These are phyloP conservation scores for Clamator glandarius DNA, from an alignment of 2,797 vertebrate species.

Conservation along the genomic window DNA sequence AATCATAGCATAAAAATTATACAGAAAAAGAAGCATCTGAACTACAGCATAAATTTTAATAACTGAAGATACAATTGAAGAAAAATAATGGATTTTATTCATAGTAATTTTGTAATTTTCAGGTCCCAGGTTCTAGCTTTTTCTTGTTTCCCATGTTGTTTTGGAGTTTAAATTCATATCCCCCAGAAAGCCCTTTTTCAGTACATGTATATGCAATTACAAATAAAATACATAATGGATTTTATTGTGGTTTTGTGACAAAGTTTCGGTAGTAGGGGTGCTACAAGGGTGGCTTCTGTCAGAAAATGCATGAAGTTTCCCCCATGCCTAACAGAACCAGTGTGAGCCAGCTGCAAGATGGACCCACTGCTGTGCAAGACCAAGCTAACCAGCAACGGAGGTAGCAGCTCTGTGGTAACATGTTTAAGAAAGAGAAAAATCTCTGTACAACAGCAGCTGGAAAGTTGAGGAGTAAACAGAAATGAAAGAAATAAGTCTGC, in stretches of 20 bases:
- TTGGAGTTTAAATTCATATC: neutral
- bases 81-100: neutral
- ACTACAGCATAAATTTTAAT: neutral
- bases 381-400: accelerated
- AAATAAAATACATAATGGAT: neutral
- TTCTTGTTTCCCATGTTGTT: neutral
- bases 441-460: accelerated
- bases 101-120: neutral
- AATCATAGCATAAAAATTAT: neutral
- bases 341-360: accelerated
- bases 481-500: neutral
- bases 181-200: neutral
- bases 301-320: neutral
- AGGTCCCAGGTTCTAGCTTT: neutral
- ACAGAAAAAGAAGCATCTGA: neutral
- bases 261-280: neutral
- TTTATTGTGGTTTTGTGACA: neutral
- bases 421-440: no score
- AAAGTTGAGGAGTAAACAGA: neutral
- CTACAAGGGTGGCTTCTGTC: neutral
- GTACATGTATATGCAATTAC: neutral
- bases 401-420: accelerated
- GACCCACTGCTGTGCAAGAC: accelerated
- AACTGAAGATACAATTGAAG: neutral
- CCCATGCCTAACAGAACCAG: neutral